These are phyloP conservation scores for Catocala nupta DNA, from an alignment of 2,888 invertebrate genomes.

Conservation along the genomic window DNA sequence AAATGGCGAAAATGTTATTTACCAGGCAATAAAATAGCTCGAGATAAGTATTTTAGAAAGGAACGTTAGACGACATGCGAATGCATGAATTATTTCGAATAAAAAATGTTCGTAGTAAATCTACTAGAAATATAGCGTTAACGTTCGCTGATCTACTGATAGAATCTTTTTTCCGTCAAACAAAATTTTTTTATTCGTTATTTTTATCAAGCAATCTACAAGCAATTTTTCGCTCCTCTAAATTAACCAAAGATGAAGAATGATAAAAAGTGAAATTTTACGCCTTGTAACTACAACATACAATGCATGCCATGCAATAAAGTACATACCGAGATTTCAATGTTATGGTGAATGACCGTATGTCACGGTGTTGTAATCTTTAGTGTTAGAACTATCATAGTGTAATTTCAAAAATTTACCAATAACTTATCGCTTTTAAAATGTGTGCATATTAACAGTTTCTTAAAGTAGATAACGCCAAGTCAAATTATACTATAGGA, in stretches of 20 bases:
- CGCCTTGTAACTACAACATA: constrained; percentile 21
- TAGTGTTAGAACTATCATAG: constrained; percentile 22
- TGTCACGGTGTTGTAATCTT: constrained; percentile 22
- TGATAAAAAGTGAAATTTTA: constrained; percentile 45
- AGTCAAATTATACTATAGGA: no score
- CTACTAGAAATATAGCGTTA: neutral
- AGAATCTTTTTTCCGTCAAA: constrained; percentile 5
- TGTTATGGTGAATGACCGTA: constrained; percentile 36
- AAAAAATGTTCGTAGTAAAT: neutral
- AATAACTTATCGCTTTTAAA: no score
- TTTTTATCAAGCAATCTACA: constrained; percentile 6
- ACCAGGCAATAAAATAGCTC: no score
- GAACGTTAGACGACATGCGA: neutral
- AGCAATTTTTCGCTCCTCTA: neutral
- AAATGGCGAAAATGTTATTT: no score
- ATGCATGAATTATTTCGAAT: neutral
- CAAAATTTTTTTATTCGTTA: neutral
- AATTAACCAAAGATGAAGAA: constrained; percentile 35
- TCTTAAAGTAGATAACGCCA: no score
- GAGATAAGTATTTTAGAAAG: no score
- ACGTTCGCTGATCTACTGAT: neutral
- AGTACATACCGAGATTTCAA: constrained; percentile 28
- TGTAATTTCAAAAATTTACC: constrained; percentile 2
- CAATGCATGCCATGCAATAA: constrained; percentile 49
- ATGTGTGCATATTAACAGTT: no score